Evolutionary conservation across 2,888 invertebrate species (phyloP).

Genomic region (Pandemis corylana): DNA sequence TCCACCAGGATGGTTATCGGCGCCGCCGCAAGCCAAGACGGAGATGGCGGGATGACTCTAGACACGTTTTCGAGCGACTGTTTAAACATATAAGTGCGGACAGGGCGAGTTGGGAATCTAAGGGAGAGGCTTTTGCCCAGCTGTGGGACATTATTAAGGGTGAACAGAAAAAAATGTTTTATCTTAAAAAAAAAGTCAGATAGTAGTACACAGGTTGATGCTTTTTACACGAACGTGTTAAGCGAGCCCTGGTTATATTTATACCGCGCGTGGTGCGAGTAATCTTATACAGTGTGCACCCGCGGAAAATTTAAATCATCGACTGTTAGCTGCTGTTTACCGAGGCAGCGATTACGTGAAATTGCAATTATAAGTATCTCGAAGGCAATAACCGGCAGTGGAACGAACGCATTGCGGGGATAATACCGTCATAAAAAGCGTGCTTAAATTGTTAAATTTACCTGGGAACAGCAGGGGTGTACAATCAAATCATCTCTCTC

Average conservation of each 20-base stretch:
- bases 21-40: no score
- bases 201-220: neutral
- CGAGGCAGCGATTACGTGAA: constrained; percentile 57
- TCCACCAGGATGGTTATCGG: no score
- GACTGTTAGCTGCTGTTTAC: constrained; percentile 52
- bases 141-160: no score
- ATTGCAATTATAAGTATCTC: constrained; percentile 67
- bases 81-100: no score
- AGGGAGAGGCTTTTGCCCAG: no score
- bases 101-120: no score
- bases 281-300: constrained; percentile 29
- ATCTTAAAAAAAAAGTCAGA: neutral
- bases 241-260: neutral
- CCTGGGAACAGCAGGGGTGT: constrained; percentile 75
- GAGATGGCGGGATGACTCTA: no score
- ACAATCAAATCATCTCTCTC: constrained; percentile 76
- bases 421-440: constrained; percentile 73
- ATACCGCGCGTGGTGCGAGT: constrained; percentile 3
- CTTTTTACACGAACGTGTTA: neutral
- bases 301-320: constrained; percentile 44
- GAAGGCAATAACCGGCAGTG: constrained; percentile 59
- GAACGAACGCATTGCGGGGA: constrained; percentile 65
- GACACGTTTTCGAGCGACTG: no score
- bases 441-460: constrained; percentile 77
- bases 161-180: no score